Base-by-base conservation (phyloP, 2,797 vertebrate genomes). In the Hoplostethus atlanticus region DNA sequence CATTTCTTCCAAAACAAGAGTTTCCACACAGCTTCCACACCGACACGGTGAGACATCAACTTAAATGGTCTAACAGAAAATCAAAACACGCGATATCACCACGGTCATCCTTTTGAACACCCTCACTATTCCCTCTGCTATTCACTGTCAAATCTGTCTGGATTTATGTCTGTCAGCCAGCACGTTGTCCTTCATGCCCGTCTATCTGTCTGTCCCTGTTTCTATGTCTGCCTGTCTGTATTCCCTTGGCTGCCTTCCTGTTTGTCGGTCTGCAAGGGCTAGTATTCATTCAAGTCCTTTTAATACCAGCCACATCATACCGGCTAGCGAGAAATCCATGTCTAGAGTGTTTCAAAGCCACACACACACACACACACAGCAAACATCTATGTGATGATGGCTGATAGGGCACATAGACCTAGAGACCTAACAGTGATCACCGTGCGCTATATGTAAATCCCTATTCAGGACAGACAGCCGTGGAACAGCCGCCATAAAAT, bases 291-390 rank as follows among this genome's bases (percentile, higher is more conserved):
- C 76, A 87, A 57, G 53, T 76, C 84, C 80, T 89, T 87, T 88
- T 79, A 86, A 88, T 88, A 85, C 84, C 75, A 73, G 82, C 75
- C 75, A 85, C 86, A 86, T 89, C 84, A 83, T 64, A 83, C 75
- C 64, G 64, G 66, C 72, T 57, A 6, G 60, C 86, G 64, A 83
- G 79, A 89, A 85, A 86, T 84, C 81, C 68, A 84, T 87, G 84
- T 90, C 72, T 81, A 87, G 76, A 81, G 80, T 67, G 84, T 88
- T 83, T 89, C 77, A 88, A 88, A 80, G 88, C 88, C 87, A 79
- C 81, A 57, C 55, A 57, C 55, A 16, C 31, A 16, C 31, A 71
- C 64, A 60, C 55, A 53, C 38, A 68, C 30, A 68, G 75, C 64
- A 88, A 70, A 90, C 84, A 85, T 71, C 64, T 72, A 65, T 73